Evolutionary conservation across 2,113 vertebrate genomes (phyloP).

Genomic region (Plecturocebus donacophilus): DNA sequence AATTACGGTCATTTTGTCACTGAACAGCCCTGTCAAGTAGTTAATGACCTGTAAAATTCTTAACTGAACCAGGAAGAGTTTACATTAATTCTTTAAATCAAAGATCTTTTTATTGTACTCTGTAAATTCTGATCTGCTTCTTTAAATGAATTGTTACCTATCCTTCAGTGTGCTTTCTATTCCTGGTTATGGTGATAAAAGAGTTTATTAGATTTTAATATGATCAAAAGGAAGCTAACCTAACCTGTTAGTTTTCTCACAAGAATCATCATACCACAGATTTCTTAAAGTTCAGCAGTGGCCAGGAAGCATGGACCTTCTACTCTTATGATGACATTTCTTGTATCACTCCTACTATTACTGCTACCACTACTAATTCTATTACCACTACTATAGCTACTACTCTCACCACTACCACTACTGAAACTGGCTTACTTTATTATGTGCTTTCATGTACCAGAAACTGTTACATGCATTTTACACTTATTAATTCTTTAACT

Average conservation of each 20-base stretch:
- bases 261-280: not conserved
- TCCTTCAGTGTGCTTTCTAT: constrained; percentile 6
- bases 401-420: not conserved
- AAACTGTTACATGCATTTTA: not conserved
- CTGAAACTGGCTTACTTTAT: not conserved
- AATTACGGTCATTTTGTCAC: constrained; percentile 51
- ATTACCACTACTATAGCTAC: not conserved
- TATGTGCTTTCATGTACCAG: not conserved
- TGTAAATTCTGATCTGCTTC: constrained; percentile 42
- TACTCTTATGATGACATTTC: not conserved
- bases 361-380: not conserved
- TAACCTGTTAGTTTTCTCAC: not conserved
- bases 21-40: constrained; percentile 50
- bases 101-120: constrained; percentile 44
- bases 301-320: not conserved
- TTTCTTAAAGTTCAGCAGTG: constrained; percentile 24
- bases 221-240: not conserved
- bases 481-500: not conserved
- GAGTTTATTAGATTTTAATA: constrained; percentile 38
- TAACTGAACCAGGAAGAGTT: constrained; percentile 47
- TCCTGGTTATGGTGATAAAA: not conserved
- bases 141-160: constrained; percentile 1
- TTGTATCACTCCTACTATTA: not conserved
- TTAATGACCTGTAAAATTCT: constrained; percentile 68
- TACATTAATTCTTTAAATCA: constrained; percentile 63